A percentile compares a stretch with the other conserved stretches of the same genome.
These are phyloP conservation scores for Novumbra hubbsi DNA, from an alignment of 2,797 vertebrate species.

Conservation along the genomic window DNA sequence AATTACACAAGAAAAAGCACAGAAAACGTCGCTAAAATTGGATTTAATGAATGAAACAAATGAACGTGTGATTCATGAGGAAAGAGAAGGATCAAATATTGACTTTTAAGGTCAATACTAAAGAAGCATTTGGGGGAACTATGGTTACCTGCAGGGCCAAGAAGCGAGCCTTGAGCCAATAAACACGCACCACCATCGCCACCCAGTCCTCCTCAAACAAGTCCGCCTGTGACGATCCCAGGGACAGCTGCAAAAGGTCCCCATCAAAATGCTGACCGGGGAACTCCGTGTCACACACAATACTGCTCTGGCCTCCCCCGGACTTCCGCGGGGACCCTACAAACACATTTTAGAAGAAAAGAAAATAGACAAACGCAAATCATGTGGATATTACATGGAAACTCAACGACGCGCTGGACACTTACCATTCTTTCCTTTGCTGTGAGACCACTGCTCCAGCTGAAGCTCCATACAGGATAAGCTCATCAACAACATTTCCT, in stretches of 20 bases:
- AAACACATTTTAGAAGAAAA: conserved; percentile 19
- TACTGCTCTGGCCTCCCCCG: conserved; percentile 58
- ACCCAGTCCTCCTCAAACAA: conserved; percentile 89
- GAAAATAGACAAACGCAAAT: neutral
- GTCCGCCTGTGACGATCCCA: conserved; percentile 90
- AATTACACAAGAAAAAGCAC: neutral
- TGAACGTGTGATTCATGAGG: neutral
- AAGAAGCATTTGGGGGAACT: neutral
- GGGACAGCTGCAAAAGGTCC: conserved; percentile 86
- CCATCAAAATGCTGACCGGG: conserved; percentile 86
- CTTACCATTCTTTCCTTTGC: conserved; percentile 87
- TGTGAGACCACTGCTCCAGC: conserved; percentile 90
- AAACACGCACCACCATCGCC: conserved; percentile 87
- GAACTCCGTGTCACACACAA: conserved; percentile 80
- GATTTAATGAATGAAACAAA: neutral
- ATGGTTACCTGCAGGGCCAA: conserved; percentile 84
- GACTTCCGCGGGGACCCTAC: conserved; percentile 78
- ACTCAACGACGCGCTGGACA: conserved; percentile 10
- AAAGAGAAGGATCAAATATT: neutral
- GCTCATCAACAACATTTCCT: conserved; percentile 96
- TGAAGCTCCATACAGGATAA: conserved; percentile 95
- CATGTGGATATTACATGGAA: neutral
- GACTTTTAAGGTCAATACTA: neutral
- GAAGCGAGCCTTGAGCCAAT: conserved; percentile 95
- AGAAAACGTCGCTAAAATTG: neutral